phyloP scores from a whole-genome alignment of 2,888 invertebrate genomes.

The Pantelozetes paolii region DNA sequence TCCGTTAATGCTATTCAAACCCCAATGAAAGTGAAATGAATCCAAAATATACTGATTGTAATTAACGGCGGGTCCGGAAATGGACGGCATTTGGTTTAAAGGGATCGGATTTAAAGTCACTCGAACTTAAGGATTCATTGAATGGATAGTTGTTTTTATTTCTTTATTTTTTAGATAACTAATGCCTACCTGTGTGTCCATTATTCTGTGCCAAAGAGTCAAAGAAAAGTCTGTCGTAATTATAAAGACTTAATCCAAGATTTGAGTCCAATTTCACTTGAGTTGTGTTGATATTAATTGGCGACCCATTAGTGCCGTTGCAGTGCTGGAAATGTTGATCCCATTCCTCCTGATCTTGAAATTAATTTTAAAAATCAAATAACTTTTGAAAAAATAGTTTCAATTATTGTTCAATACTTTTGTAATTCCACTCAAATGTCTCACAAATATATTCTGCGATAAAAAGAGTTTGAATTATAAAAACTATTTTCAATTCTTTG shows the following conservation, averaged over 20 bases:
- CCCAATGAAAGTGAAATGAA: slow-evolving; percentile 31
- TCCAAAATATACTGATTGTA: slow-evolving; percentile 4
- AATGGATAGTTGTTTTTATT: neutral
- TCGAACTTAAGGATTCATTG: neutral
- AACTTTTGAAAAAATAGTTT: no score
- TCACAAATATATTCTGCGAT: no score
- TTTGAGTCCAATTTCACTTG: neutral
- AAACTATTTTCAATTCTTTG: no score
- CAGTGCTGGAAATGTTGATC: neutral
- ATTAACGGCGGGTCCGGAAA: neutral
- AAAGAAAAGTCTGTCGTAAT: neutral
- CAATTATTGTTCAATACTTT: no score
- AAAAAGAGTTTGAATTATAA: no score
- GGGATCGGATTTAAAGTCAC: neutral
- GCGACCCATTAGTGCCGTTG: neutral
- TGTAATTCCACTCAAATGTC: no score
- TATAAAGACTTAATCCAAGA: neutral
- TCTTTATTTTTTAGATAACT: no score
- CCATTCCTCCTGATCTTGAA: slow-evolving; percentile 5
- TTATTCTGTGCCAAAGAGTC: neutral
- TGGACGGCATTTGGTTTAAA: neutral
- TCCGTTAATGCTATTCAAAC: neutral
- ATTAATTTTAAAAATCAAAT: no score
- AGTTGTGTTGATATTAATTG: slow-evolving; percentile 12
- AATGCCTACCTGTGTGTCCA: slow-evolving; percentile 12